Evolutionary conservation across 2,113 vertebrate genomes (phyloP).

Genomic region (Sterrhoptilus dennistouni): DNA sequence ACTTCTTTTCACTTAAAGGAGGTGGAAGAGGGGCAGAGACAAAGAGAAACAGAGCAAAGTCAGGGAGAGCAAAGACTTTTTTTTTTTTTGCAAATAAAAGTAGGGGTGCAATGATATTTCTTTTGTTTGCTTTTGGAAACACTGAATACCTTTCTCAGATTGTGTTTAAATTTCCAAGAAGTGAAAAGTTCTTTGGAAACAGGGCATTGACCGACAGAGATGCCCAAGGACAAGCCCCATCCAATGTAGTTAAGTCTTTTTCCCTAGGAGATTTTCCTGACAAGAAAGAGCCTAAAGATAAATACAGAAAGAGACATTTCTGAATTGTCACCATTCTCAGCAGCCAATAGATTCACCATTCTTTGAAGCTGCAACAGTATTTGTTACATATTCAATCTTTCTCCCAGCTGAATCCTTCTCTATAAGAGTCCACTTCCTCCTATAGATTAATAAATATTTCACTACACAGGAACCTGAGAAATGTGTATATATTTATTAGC

Average conservation of each 20-base stretch:
- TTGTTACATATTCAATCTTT: not conserved
- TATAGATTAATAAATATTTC: not conserved
- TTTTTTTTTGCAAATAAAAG: not conserved
- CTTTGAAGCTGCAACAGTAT: not conserved
- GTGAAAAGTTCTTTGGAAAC: not conserved
- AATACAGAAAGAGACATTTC: not conserved
- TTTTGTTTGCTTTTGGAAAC: not conserved
- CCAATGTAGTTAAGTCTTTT: not conserved
- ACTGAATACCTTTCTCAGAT: not conserved
- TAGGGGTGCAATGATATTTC: not conserved
- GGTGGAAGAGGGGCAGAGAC: not conserved
- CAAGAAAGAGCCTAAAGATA: not conserved
- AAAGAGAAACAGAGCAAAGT: not conserved
- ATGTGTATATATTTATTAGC: not conserved
- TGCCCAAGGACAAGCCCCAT: accelerated
- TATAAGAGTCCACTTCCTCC: not conserved
- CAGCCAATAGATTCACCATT: not conserved
- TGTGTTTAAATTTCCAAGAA: not conserved
- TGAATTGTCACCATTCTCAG: not conserved
- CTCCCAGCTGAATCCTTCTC: not conserved
- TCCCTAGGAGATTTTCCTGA: not conserved
- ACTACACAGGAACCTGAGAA: not conserved
- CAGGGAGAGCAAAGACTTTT: not conserved
- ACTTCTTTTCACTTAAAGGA: not conserved
- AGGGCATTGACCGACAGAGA: not conserved